phyloP scores from a whole-genome alignment of 2,797 vertebrate genomes.

The Rhincodon typus region DNA sequence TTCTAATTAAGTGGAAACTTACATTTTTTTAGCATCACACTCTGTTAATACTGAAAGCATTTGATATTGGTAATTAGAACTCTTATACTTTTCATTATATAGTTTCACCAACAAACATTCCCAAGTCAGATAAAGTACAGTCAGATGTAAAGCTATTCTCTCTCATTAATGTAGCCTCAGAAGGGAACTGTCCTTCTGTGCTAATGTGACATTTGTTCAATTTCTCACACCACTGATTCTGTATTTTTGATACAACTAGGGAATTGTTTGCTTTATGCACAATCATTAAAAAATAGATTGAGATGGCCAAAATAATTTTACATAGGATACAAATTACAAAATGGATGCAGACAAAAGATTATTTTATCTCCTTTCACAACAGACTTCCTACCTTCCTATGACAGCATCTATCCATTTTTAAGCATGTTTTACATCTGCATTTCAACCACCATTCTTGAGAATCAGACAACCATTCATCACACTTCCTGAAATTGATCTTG shows the following conservation, averaged over 20 bases:
- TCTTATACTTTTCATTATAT: neutral
- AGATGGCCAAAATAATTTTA: neutral
- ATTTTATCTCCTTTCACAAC: neutral
- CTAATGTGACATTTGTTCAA: neutral
- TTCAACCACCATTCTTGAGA: neutral
- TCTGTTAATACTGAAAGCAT: neutral
- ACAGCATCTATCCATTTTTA: neutral
- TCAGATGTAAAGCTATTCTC: neutral
- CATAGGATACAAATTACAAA: neutral
- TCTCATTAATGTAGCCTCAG: neutral
- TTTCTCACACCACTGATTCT: neutral
- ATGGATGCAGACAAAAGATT: neutral
- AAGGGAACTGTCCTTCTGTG: too few species aligned
- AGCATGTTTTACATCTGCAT: neutral
- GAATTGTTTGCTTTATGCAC: neutral
- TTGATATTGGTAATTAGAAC: neutral
- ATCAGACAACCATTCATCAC: neutral
- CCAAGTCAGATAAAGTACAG: neutral
- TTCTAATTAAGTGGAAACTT: neutral
- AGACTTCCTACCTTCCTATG: neutral
- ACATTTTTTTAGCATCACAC: neutral
- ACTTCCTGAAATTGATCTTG: neutral
- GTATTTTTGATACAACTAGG: neutral
- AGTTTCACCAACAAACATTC: neutral
- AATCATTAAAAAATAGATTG: neutral